Evolutionary conservation across 2,888 invertebrate genomes (phyloP), one percentile per base, ranked within the genome.

Genomic region (Noctua fimbriata): DNA sequence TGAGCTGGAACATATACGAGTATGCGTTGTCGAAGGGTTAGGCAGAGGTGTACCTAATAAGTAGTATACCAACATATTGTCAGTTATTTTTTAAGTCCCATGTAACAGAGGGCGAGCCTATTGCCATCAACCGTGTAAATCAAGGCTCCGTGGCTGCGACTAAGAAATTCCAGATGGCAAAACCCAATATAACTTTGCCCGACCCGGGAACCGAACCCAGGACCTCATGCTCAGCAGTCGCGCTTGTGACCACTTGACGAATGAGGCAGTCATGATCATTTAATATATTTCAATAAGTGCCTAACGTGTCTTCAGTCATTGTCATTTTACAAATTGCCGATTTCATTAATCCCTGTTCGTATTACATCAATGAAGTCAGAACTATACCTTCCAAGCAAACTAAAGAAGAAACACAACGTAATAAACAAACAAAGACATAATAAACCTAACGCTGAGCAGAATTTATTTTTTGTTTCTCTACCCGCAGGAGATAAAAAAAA

Each of bases 391-490:
- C 18, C 18, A 49, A 18, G 14, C 58, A 79, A 75, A 70, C 28
- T 67, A 66, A 67, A 41, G 9, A 75, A 66, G 24, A 83, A 49
- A 55, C 74, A 41, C 55, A 66, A 66, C 67, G 32, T 73, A 73
- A 69, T 66, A 87, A 80, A 87, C 32, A 71, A 76, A 82, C 69
- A 87, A 74, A 84, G 47, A 63, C 78, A 72, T 72, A 83, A 87
- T 74, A 84, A 87, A 84, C 74, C 60, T 65, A 52, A 70, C 73
- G 52, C 69, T 63, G 71, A 75, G 58, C 76, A 71, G 63, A 87
- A 79, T 76, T 70, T 79, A 74, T 84, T 84, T 83, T 86, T 85
- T 84, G 71, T 76, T 81, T 75, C 69, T 41, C 70, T 58, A 41
- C 44, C 81, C 63, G 52, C 58, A 28, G 65, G 14, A 44, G 28